Base-by-base conservation (phyloP, 2,797 vertebrate genomes). In the Ctenopoma multispine region DNA sequence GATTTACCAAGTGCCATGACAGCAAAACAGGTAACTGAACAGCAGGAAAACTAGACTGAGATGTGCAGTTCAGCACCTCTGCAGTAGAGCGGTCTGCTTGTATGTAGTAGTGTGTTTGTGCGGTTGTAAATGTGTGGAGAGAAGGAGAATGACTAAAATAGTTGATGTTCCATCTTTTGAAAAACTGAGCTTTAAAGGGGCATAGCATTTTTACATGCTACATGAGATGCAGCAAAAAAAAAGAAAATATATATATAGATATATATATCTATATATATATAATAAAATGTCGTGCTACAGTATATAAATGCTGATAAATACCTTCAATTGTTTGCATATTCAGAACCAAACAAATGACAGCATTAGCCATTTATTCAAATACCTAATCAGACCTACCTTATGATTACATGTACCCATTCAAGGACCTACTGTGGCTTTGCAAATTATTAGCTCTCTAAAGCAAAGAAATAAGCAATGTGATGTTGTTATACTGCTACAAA, bases 1-100 rank as follows among this genome's bases (percentile, higher is more conserved):
- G 66, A 75, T 86, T 80, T 79, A 77, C 65, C 36, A 17, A 15
- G 59, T 59, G 69, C 66, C 31, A n/a, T 81, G 55, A 58, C 72
- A 79, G 77, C 58, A 71, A 79, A 81, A 74, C 67, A 55, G 62
- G 40, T 31, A 34, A 40, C 44, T 44, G 67, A 62, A 51, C 60
- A 34, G 64, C 62, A 48, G 63, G 23, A 72, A 72, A 29, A 38
- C 29, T 54, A 56, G 31, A 79, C 9, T 34, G 31, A 34, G 31
- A 34, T 34, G 31, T 34, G 31, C 31, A 34, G 31, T 34, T 34
- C 31, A 34, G 31, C 31, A 34, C 9, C 7, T 34, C 27, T 29
- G 27, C 31, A 34, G 7, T 34, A 2, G 31, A 34, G 31, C 31
- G 7, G 1, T 34, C 27, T 29, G 27, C 27, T 29, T 29, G 27